Evolutionary conservation across 2,888 invertebrate species (phyloP).

Genomic region (Tachystola acroxantha): DNA sequence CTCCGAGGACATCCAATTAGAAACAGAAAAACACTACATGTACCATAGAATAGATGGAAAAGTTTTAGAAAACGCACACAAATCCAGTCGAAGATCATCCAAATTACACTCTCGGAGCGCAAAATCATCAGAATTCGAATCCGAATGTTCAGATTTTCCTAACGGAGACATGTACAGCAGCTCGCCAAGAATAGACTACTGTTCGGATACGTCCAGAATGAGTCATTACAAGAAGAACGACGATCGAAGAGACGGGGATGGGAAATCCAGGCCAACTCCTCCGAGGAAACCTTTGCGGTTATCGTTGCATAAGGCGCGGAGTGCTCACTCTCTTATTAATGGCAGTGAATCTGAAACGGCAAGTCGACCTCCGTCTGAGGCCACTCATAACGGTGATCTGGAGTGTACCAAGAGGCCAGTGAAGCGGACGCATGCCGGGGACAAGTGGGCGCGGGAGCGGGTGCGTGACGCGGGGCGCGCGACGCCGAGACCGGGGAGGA

Average conservation of each 20-base stretch:
- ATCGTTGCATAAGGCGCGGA: slow-evolving; percentile 89
- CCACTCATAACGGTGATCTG: slow-evolving; percentile 38
- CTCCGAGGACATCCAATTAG: slow-evolving; percentile 67
- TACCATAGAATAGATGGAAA: slow-evolving; percentile 72
- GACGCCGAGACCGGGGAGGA: slow-evolving; percentile 57
- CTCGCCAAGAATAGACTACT: slow-evolving; percentile 71
- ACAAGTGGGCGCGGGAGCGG: slow-evolving; percentile 45
- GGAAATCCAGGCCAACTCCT: slow-evolving; percentile 84
- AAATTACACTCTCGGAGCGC: slow-evolving; percentile 79
- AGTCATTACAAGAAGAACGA: slow-evolving; percentile 65
- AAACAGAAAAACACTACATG: slow-evolving; percentile 66
- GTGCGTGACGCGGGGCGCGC: slow-evolving; percentile 45
- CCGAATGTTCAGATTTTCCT: slow-evolving; percentile 80
- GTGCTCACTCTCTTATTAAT: slow-evolving; percentile 83
- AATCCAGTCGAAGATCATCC: slow-evolving; percentile 66
- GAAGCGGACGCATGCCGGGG: slow-evolving; percentile 76
- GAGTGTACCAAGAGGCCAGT: slow-evolving; percentile 77
- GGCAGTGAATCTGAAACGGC: slow-evolving; percentile 65
- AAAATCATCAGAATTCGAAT: slow-evolving; percentile 87
- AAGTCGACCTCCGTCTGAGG: slow-evolving; percentile 49
- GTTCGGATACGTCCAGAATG: slow-evolving; percentile 73
- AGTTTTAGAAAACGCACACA: slow-evolving; percentile 73
- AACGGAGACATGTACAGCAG: slow-evolving; percentile 62
- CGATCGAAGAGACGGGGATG: slow-evolving; percentile 50
- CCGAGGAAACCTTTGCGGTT: slow-evolving; percentile 91